These are phyloP conservation scores for Busseola fusca DNA, from an alignment of 2,888 invertebrate species.

Conservation along the genomic window DNA sequence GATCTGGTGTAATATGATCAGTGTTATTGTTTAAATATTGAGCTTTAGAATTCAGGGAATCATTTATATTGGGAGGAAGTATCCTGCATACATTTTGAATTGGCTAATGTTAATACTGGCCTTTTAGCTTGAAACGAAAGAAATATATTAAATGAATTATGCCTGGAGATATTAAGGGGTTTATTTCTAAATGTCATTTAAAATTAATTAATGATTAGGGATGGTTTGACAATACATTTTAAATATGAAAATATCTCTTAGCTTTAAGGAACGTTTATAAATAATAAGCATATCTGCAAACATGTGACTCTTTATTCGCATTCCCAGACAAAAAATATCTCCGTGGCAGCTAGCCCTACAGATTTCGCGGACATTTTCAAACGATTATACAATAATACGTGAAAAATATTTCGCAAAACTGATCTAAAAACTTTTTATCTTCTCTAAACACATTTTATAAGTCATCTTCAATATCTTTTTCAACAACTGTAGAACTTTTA, in stretches of 20 bases:
- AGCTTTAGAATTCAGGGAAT: slow-evolving; percentile 2
- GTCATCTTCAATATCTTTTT: slow-evolving; percentile 7
- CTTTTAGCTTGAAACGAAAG: background rate
- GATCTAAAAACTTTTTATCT: slow-evolving; percentile 31
- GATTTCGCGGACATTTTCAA: slow-evolving; percentile 45
- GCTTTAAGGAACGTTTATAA: too few relatives aligned
- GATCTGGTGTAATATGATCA: slow-evolving; percentile 42
- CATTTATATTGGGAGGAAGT: background rate
- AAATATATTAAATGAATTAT: background rate
- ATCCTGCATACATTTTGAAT: background rate
- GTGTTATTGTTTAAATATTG: slow-evolving; percentile 13
- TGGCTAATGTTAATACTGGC: background rate
- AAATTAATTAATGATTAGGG: too few relatives aligned
- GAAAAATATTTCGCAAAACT: slow-evolving; percentile 31
- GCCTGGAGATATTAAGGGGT: background rate
- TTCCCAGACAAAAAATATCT: slow-evolving; percentile 1
- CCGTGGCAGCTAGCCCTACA: slow-evolving; percentile 3
- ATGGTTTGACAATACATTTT: too few relatives aligned
- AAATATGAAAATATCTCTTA: too few relatives aligned
- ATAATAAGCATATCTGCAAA: too few relatives aligned
- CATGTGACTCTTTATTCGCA: background rate
- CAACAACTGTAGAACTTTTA: background rate
- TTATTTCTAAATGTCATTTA: too few relatives aligned
- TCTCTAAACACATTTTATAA: slow-evolving; percentile 23
- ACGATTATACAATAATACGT: slow-evolving; percentile 45